Evolutionary conservation across 2,888 invertebrate genomes (phyloP).

Genomic region (Cephus nigrinus): DNA sequence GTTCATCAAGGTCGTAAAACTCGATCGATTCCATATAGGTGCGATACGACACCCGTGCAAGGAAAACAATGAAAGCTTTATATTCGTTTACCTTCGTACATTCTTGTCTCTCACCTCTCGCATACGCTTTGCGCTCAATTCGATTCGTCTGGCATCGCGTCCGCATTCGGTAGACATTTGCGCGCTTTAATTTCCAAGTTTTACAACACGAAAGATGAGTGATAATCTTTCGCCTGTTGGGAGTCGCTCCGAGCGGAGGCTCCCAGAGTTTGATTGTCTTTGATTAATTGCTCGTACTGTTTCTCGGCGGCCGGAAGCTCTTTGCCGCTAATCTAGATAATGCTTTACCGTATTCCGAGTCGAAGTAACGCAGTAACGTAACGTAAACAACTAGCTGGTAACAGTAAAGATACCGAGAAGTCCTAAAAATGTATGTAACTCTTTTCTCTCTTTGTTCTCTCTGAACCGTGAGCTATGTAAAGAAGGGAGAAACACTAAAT

Average conservation of each 20-base stretch:
- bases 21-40: too few species aligned
- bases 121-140: background rate
- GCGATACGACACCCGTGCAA: background rate
- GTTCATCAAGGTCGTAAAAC: background rate
- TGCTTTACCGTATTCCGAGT: slow-evolving; percentile 53
- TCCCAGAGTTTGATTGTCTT: slow-evolving; percentile 66
- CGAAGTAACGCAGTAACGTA: background rate
- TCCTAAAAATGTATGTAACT: background rate
- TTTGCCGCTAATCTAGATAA: slow-evolving; percentile 60
- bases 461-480: background rate
- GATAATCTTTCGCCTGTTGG: slow-evolving; percentile 46
- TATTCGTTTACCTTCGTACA: background rate
- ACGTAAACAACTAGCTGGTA: background rate
- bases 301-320: slow-evolving; percentile 52
- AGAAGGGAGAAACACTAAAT: background rate
- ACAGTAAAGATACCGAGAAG: background rate
- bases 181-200: background rate
- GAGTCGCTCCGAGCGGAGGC: slow-evolving; percentile 53
- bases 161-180: background rate
- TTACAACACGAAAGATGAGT: slow-evolving; percentile 11
- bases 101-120: background rate
- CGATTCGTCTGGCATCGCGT: background rate
- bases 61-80: background rate
- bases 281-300: slow-evolving; percentile 62
- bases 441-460: background rate